These are phyloP conservation scores for Neria commutata DNA, from an alignment of 2,888 invertebrate genomes.

Conservation along the genomic window DNA sequence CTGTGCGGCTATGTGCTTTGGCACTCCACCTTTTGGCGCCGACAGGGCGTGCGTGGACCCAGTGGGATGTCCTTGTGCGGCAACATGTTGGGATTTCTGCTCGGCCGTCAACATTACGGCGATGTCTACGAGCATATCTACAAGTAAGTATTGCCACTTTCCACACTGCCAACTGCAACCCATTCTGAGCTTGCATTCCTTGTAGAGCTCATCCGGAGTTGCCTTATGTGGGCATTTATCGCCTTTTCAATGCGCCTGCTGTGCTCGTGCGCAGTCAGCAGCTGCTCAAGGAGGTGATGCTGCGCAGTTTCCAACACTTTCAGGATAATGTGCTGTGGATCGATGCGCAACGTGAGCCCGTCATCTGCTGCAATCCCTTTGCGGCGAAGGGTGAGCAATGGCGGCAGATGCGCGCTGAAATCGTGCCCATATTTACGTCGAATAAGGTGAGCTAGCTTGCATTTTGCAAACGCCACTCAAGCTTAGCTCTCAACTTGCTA, in stretches of 20 bases:
- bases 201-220: slow-evolving; percentile 34
- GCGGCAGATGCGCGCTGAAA: slow-evolving; percentile 42
- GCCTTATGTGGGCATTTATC: slow-evolving; percentile 45
- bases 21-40: slow-evolving; percentile 41
- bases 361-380: slow-evolving; percentile 45
- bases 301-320: slow-evolving; percentile 42
- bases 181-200: not conserved
- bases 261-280: slow-evolving; percentile 42
- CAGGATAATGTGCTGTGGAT: slow-evolving; percentile 46
- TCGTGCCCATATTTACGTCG: slow-evolving; percentile 48
- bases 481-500: not conserved
- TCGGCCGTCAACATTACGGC: slow-evolving; percentile 42
- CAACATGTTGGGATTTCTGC: slow-evolving; percentile 44
- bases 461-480: too few species aligned
- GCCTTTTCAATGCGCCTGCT: slow-evolving; percentile 47
- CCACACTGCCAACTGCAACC: not conserved
- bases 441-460: slow-evolving; percentile 33
- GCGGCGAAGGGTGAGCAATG: slow-evolving; percentile 44
- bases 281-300: slow-evolving; percentile 43
- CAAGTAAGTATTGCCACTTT: slow-evolving; percentile 35
- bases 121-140: slow-evolving; percentile 45
- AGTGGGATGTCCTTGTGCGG: slow-evolving; percentile 42
- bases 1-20: slow-evolving; percentile 23
- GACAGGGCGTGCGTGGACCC: slow-evolving; percentile 41
- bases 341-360: slow-evolving; percentile 37